A percentile compares a stretch with the other conserved stretches of the same genome.
Evolutionary conservation across 1,140 invertebrate species (phyloP).

Genomic region (Spodoptera litura): DNA sequence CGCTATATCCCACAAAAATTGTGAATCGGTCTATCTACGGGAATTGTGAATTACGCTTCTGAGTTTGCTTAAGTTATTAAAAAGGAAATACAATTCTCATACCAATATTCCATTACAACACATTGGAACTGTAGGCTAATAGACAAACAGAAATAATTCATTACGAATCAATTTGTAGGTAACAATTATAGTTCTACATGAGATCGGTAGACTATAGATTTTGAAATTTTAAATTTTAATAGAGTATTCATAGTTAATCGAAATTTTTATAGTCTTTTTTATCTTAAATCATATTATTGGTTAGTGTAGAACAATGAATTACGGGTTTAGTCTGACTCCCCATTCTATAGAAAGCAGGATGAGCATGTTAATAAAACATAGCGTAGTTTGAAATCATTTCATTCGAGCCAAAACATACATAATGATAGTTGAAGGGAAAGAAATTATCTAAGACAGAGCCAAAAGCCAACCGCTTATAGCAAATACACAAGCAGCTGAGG

Average conservation of each 20-base stretch:
- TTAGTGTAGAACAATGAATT: slow-evolving; percentile 57
- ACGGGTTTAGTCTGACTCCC: slow-evolving; percentile 65
- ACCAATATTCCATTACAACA: slow-evolving; percentile 85
- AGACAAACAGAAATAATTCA: slow-evolving; percentile 48
- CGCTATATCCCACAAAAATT: too few species aligned
- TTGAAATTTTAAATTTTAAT: slow-evolving; percentile 55
- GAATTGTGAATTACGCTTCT: slow-evolving; percentile 37
- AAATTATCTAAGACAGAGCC: slow-evolving; percentile 55
- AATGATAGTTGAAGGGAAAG: slow-evolving; percentile 50
- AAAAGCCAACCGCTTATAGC: slow-evolving; percentile 76
- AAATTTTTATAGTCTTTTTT: slow-evolving; percentile 52
- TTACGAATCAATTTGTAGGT: slow-evolving; percentile 52
- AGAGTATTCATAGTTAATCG: slow-evolving; percentile 57
- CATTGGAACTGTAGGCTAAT: slow-evolving; percentile 58
- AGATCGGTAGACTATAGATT: slow-evolving; percentile 67
- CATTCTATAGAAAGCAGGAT: slow-evolving; percentile 74
- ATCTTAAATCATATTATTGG: slow-evolving; percentile 45
- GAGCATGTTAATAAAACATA: slow-evolving; percentile 75
- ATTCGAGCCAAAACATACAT: slow-evolving; percentile 57
- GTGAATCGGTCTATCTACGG: slow-evolving; percentile 2
- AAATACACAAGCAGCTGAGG: slow-evolving; percentile 84
- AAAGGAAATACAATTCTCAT: slow-evolving; percentile 44
- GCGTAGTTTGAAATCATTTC: slow-evolving; percentile 71
- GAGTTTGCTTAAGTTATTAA: slow-evolving; percentile 37
- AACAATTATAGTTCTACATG: slow-evolving; percentile 55